phyloP scores from a whole-genome alignment of 2,888 invertebrate genomes.

The Clitarchus hookeri region DNA sequence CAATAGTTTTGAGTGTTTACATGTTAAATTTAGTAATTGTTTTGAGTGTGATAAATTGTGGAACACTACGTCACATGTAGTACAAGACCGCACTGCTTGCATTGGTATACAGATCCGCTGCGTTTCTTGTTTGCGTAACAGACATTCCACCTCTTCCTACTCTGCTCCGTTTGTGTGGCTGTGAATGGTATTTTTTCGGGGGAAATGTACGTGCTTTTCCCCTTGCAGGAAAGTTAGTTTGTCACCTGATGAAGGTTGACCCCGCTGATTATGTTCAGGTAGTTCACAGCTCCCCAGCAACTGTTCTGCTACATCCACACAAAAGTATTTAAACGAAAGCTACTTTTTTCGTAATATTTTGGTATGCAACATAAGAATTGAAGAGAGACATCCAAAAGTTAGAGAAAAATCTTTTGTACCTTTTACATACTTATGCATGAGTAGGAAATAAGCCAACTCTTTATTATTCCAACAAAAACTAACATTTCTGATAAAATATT shows the following conservation, averaged over 20 bases:
- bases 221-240: constrained; percentile 39
- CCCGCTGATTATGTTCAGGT: constrained; percentile 41
- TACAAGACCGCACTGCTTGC: not conserved
- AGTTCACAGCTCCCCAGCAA: constrained; percentile 38
- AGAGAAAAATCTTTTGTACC: constrained; percentile 42
- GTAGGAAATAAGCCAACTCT: constrained; percentile 41
- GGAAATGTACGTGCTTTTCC: constrained; percentile 43
- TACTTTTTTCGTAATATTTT: constrained; percentile 34
- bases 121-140: not conserved
- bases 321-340: constrained; percentile 36
- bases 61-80: not conserved
- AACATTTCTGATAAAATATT: too few species aligned
- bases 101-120: not conserved
- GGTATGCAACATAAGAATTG: constrained; percentile 33
- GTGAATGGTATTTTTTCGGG: constrained; percentile 40
- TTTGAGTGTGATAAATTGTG: not conserved
- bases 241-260: constrained; percentile 39
- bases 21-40: not conserved
- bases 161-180: not conserved
- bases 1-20: not conserved
- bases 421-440: constrained; percentile 43
- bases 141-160: not conserved
- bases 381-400: constrained; percentile 41
- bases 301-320: constrained; percentile 40
- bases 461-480: too few species aligned